Conservation (phyloP, 2,797 vertebrate species). For the Melanotaenia pygmaea region DNA sequence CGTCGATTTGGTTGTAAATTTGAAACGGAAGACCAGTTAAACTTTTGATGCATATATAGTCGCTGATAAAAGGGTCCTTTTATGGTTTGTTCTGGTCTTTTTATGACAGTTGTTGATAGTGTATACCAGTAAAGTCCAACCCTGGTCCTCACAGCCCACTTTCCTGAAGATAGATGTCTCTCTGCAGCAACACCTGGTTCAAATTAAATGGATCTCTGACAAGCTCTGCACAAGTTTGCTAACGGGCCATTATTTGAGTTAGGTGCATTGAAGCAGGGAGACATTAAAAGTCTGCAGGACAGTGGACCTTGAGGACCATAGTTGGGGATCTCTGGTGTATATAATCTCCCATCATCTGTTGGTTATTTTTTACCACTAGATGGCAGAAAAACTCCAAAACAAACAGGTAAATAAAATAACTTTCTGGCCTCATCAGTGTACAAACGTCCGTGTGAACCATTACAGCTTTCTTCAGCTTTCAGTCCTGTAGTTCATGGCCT, state of each 20-base stretch:
- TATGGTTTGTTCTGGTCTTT: background rate
- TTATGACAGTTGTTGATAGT: background rate
- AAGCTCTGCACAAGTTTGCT: no score
- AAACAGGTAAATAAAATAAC: background rate
- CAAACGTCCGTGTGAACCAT: constrained; percentile 7
- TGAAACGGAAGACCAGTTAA: background rate
- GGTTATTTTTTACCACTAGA: constrained; percentile 16
- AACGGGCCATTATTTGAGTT: no score
- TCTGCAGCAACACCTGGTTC: no score
- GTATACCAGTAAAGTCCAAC: no score
- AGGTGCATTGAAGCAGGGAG: no score
- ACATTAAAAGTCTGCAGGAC: no score
- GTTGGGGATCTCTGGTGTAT: background rate
- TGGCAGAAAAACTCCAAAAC: constrained; percentile 15
- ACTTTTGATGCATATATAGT: background rate
- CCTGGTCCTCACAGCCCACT: no score
- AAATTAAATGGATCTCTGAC: no score
- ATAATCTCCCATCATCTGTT: background rate
- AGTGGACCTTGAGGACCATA: no score
- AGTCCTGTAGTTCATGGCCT: background rate
- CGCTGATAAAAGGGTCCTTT: background rate
- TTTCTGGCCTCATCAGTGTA: background rate
- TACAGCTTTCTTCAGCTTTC: constrained; percentile 1
- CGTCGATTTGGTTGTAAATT: background rate
- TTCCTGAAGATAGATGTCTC: no score